Evolutionary conservation across 2,797 vertebrate species (phyloP).

Genomic region (Macrochelys suwanniensis): DNA sequence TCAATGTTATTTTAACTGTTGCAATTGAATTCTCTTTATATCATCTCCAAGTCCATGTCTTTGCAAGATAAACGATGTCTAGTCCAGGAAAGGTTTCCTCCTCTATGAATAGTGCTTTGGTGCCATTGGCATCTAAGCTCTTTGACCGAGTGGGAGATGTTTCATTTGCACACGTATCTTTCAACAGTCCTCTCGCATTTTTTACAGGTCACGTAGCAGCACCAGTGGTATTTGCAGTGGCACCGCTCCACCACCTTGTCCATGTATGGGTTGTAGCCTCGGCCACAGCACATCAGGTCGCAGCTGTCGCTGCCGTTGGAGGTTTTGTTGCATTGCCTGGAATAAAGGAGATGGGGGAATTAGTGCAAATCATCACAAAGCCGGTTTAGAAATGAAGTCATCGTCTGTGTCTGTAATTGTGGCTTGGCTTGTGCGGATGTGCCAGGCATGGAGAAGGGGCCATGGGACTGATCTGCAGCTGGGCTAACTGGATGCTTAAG

Average conservation of each 20-base stretch:
- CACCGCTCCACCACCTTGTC: slow-evolving; percentile 97
- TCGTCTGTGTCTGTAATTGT: rapidly evolving
- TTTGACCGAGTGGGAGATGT: background rate
- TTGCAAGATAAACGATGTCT: background rate
- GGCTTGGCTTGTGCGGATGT: background rate
- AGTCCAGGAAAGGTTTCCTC: background rate
- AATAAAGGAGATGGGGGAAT: background rate
- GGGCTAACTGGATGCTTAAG: background rate
- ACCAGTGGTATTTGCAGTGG: slow-evolving; percentile 99
- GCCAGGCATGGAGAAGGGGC: rapidly evolving
- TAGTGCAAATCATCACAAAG: rapidly evolving
- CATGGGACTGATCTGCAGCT: rapidly evolving
- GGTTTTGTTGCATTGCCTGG: slow-evolving; percentile 98
- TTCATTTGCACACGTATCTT: slow-evolving; percentile 97
- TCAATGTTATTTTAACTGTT: background rate
- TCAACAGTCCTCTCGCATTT: slow-evolving; percentile 95
- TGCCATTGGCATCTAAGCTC: background rate
- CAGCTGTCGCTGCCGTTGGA: slow-evolving; percentile 97
- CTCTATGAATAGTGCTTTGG: slow-evolving; percentile 18
- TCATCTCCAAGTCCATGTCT: slow-evolving; percentile 29
- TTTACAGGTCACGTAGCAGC: slow-evolving; percentile 99
- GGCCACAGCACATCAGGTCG: slow-evolving; percentile 98
- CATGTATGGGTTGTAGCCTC: slow-evolving; percentile 97
- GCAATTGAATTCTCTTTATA: background rate
- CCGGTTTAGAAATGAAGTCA: background rate